Evolutionary conservation across 1,140 invertebrate genomes (phyloP).

Genomic region (Drosophila sturtevanti): DNA sequence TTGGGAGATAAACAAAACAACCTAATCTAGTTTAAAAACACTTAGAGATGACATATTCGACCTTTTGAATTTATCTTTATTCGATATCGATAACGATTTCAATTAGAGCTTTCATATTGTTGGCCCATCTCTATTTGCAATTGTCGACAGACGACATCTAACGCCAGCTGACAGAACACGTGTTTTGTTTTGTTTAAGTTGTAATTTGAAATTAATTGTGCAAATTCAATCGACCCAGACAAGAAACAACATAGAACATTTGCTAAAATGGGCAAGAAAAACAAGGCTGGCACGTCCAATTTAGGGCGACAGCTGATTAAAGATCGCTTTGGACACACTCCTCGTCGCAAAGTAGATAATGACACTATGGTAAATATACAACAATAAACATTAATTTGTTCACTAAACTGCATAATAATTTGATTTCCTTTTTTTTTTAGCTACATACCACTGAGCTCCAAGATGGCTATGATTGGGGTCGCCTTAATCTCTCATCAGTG

Average conservation of each 20-base stretch:
- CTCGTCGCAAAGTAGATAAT: slow-evolving; percentile 85
- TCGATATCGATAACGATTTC: not conserved
- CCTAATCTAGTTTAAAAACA: slow-evolving; percentile 1
- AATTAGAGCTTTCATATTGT: not conserved
- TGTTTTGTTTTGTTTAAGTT: slow-evolving; percentile 28
- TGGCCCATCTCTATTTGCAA: not conserved
- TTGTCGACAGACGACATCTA: not conserved
- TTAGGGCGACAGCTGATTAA: slow-evolving; percentile 90
- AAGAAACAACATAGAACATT: not conserved
- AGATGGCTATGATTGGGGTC: slow-evolving; percentile 95
- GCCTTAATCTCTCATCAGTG: slow-evolving; percentile 95
- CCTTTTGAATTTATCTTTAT: not conserved
- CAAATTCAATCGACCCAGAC: not conserved
- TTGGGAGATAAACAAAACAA: not conserved
- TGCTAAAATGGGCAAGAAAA: slow-evolving; percentile 67
- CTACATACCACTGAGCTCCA: slow-evolving; percentile 93
- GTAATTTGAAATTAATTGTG: slow-evolving; percentile 2
- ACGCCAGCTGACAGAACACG: slow-evolving; percentile 12
- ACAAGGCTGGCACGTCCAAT: slow-evolving; percentile 57
- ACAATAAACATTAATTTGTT: not conserved
- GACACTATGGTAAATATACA: slow-evolving; percentile 85
- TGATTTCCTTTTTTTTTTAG: slow-evolving; percentile 84
- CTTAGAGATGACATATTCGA: slow-evolving; percentile 3
- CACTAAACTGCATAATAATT: slow-evolving; percentile 10
- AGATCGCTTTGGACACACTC: slow-evolving; percentile 87